These are phyloP conservation scores for Amia ocellicauda DNA, from an alignment of 2,113 vertebrate species.

Conservation along the genomic window DNA sequence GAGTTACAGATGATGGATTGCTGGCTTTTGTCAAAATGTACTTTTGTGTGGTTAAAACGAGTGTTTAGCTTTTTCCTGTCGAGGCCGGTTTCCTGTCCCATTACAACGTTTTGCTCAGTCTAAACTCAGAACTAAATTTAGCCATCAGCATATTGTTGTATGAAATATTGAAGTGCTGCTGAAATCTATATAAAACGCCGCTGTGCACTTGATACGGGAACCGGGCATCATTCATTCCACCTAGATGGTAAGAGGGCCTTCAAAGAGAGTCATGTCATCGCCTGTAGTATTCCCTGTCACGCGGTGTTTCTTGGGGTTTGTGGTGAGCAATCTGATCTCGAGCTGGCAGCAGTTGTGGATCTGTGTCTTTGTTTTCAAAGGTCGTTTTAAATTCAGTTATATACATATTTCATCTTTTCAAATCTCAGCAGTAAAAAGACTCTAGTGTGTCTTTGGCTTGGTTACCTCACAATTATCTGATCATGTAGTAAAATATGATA, in stretches of 20 bases:
- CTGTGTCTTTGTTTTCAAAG: no score
- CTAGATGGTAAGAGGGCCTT: slow-evolving; percentile 1
- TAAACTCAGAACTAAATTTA: neutral
- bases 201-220: neutral
- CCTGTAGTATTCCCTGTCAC: neutral
- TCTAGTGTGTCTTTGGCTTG: no score
- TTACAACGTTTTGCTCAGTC: neutral
- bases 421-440: no score
- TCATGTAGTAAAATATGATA: no score
- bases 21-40: neutral
- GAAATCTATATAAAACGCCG: neutral
- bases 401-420: no score
- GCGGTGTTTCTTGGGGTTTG: neutral
- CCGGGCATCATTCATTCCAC: neutral
- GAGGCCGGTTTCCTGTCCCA: neutral
- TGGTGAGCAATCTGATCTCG: neutral
- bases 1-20: neutral
- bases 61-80: neutral
- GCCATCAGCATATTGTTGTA: neutral
- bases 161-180: neutral
- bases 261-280: neutral
- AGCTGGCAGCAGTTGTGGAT: no score
- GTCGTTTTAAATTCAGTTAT: no score
- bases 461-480: no score
- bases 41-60: neutral